Percentiles rank a stretch among this genome's conserved stretches.
Conservation (phyloP, 2,888 invertebrate genomes). For the Didymodactylos carnosus region DNA sequence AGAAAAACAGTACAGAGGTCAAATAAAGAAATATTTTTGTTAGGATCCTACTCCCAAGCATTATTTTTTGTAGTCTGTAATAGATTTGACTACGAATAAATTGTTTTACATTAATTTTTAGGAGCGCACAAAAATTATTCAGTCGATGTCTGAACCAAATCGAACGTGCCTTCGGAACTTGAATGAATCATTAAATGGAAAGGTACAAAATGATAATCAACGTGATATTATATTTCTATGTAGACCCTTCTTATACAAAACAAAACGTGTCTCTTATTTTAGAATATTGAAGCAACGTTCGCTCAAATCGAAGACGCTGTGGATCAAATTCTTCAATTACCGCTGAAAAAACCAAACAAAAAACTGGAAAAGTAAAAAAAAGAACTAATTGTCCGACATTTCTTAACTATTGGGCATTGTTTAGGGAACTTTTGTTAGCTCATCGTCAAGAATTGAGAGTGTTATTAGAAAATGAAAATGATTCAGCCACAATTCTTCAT, state of each 20-base stretch:
- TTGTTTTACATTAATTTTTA: neutral
- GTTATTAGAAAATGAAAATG: constrained; percentile 44
- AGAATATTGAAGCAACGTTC: neutral
- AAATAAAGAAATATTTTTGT: neutral
- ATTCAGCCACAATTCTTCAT: constrained; percentile 29
- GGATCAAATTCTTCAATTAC: constrained; percentile 41
- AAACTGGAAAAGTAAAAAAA: constrained; percentile 49
- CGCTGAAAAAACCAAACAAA: constrained; percentile 63
- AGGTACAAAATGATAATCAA: too few relatives aligned
- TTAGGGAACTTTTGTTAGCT: constrained; percentile 49
- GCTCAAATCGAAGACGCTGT: constrained; percentile 14
- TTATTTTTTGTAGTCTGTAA: too few relatives aligned
- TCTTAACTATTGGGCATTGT: too few relatives aligned
- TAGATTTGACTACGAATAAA: neutral
- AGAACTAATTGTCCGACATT: too few relatives aligned
- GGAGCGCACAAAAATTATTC: neutral
- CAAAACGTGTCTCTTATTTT: too few relatives aligned
- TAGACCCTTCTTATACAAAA: too few relatives aligned
- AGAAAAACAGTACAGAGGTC: neutral
- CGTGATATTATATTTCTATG: too few relatives aligned
- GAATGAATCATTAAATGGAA: neutral
- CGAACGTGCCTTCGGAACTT: neutral
- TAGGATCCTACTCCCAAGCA: too few relatives aligned
- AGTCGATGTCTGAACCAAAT: neutral
- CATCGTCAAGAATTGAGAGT: constrained; percentile 61